phyloP scores from a whole-genome alignment of 1,140 invertebrate genomes.

The Brachionus manjavacas region DNA sequence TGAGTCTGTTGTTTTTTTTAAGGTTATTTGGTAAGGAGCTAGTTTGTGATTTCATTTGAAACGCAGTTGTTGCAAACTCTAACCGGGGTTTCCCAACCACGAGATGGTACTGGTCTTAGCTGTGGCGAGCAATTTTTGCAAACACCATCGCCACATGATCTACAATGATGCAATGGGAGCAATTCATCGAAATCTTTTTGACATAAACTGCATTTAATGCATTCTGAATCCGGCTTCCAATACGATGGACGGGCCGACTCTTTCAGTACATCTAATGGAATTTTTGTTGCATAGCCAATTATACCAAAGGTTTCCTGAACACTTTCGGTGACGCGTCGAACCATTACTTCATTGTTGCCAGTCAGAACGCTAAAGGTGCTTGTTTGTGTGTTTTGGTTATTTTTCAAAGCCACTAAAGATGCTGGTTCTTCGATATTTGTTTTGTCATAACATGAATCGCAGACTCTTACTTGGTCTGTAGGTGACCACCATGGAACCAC shows the following conservation, averaged over 20 bases:
- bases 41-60: constrained; percentile 14
- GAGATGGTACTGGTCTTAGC: constrained; percentile 52
- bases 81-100: constrained; percentile 60
- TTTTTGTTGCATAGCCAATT: constrained; percentile 56
- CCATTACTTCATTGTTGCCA: constrained; percentile 46
- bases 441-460: constrained; percentile 61
- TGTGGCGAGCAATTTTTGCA: constrained; percentile 57
- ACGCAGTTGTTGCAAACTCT: constrained; percentile 58
- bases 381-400: background rate
- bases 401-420: background rate
- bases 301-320: constrained; percentile 56
- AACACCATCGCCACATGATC: constrained; percentile 61
- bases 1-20: background rate
- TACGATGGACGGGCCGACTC: constrained; percentile 72
- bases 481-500: constrained; percentile 67
- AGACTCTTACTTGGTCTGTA: constrained; percentile 65
- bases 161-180: constrained; percentile 69
- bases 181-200: constrained; percentile 60
- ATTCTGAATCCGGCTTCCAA: constrained; percentile 72
- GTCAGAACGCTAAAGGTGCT: background rate
- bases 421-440: constrained; percentile 39
- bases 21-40: background rate
- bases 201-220: constrained; percentile 67
- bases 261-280: constrained; percentile 68
- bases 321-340: constrained; percentile 57